A percentile compares a stretch with the other conserved stretches of the same genome.
These are phyloP conservation scores for Jacana jacana DNA, from an alignment of 2,113 vertebrate species.

Conservation along the genomic window DNA sequence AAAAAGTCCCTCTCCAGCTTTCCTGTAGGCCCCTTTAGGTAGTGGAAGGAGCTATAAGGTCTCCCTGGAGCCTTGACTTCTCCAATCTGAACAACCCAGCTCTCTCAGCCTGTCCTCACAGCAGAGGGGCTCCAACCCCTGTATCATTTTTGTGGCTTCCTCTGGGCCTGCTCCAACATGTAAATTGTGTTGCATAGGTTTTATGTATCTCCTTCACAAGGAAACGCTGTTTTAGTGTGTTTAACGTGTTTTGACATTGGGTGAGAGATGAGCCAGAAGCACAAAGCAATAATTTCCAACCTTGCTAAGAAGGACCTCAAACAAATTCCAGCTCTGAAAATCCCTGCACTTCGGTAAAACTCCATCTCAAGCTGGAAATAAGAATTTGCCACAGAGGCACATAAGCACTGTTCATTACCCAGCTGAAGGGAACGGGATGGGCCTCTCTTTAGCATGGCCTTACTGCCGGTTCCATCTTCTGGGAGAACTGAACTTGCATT, in stretches of 20 bases:
- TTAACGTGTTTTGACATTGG: not conserved
- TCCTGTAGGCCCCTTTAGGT: too few species aligned
- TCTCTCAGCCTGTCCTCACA: too few species aligned
- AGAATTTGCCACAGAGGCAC: not conserved
- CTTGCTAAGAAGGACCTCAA: not conserved
- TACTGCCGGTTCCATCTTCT: conserved; percentile 7
- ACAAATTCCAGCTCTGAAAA: not conserved
- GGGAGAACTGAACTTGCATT: conserved; percentile 18
- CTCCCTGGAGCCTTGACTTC: too few species aligned
- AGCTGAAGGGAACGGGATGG: not conserved
- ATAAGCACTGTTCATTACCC: not conserved
- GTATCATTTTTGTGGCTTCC: too few species aligned
- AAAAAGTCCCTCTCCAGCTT: too few species aligned
- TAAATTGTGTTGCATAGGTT: not conserved
- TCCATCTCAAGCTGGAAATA: not conserved
- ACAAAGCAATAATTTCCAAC: not conserved
- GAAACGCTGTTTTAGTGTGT: not conserved
- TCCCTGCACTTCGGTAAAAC: not conserved
- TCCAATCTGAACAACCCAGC: too few species aligned
- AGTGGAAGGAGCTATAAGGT: too few species aligned
- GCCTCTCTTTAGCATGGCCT: not conserved
- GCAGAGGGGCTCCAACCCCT: too few species aligned
- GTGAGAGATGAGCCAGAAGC: not conserved
- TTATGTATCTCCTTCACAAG: not conserved
- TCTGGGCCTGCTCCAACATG: not conserved